Base-by-base conservation (phyloP, 2,888 invertebrate species). In the Pegoplata infirma region DNA sequence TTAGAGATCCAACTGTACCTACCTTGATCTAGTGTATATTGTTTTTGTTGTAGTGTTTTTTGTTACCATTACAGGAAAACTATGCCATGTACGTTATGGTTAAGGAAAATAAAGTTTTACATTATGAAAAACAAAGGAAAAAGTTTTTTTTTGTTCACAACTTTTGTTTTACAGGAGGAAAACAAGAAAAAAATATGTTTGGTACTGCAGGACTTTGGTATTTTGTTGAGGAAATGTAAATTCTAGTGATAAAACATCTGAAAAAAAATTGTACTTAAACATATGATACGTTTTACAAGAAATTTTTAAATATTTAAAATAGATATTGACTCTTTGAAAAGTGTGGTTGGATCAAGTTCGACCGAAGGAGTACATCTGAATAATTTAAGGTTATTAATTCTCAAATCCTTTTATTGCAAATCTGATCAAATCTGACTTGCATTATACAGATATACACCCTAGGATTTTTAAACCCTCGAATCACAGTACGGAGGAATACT, bases 121-220 rank as follows among this genome's bases (percentile, higher is more conserved):
- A 49, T 49, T 63, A 36, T 63, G 14, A n/a, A 25, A 23, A 56
- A 71, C 36, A 68, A 61, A 76, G 53, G 14, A 10, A 53, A 68
- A 47, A 76, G 44, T 32, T 76, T 64, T 23, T 67, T 66, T 67
- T 12, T n/a, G n/a, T 28, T 25, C 23, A n/a, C 23, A 25, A n/a
- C 36, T 74, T 51, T 68, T 14, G 12, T 49, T 53, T 58, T 51
- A 4, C 16, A 44, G 19, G 19, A 3, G n/a, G 0, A 44, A 44
- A 10, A 36, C 5, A 46, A 40, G 10, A 28, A n/a, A 55, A 40
- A 10, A 46, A 19, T 55, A 40, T 44, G 36, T 7, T 10, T 23
- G 21, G 1, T 58, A 55, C n/a, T 55, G 36, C 67, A 69, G 49
- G 61, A 67, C 59, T 74, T 55, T 53, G 36, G 47, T 74, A 53